Percentiles rank a stretch among this genome's conserved stretches.
Conservation (phyloP, 2,888 invertebrate species). For the Napeogenes inachia region DNA sequence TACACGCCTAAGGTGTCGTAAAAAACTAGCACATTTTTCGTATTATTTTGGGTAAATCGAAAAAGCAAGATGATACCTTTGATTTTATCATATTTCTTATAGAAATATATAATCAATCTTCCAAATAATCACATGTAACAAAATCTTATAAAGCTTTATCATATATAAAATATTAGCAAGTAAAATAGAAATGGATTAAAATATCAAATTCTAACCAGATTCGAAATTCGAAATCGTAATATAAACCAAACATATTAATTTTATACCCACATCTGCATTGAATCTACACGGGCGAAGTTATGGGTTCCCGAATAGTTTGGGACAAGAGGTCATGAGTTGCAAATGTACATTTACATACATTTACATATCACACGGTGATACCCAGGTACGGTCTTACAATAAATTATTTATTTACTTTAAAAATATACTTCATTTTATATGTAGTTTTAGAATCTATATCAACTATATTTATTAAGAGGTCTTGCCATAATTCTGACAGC, state of each 20-base stretch:
- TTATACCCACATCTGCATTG: constrained; percentile 65
- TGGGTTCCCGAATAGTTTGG: constrained; percentile 47
- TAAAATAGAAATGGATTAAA: not conserved
- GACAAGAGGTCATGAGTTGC: constrained; percentile 56
- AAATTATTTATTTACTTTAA: constrained; percentile 9
- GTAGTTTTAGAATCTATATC: no score
- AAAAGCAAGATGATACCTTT: constrained; percentile 13
- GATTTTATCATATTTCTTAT: not conserved
- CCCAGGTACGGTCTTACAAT: constrained; percentile 17
- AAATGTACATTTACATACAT: constrained; percentile 50
- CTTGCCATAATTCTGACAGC: no score
- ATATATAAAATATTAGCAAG: not conserved
- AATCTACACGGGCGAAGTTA: constrained; percentile 54
- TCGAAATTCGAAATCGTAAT: constrained; percentile 42
- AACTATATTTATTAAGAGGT: no score
- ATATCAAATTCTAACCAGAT: not conserved
- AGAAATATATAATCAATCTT: not conserved
- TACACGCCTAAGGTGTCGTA: constrained; percentile 50
- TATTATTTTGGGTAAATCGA: constrained; percentile 14
- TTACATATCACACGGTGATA: constrained; percentile 56
- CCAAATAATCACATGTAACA: no score
- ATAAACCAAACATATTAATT: constrained; percentile 70
- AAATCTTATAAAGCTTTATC: no score
- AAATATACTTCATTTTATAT: not conserved
- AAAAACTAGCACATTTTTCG: constrained; percentile 12